Evolutionary conservation across 2,797 vertebrate species (phyloP).

Genomic region (Linurgus olivaceus): DNA sequence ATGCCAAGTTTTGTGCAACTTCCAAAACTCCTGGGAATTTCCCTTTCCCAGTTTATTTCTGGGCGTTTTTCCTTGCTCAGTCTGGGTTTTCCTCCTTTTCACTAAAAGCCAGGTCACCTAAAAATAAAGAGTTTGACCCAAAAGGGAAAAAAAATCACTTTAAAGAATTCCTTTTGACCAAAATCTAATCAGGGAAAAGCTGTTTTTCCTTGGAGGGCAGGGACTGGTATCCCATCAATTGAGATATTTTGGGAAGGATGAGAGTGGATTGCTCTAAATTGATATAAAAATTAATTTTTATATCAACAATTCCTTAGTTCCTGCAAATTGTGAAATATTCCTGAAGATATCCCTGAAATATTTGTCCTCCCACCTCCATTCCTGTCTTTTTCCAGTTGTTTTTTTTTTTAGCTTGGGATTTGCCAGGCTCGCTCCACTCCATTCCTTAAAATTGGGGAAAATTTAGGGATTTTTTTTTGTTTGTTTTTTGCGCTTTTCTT

Average conservation of each 20-base stretch:
- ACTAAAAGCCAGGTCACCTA: neutral
- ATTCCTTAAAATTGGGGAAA: neutral
- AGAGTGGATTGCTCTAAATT: neutral
- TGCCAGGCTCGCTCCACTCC: accelerated
- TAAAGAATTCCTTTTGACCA: neutral
- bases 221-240: neutral
- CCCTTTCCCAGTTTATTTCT: neutral
- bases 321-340: neutral
- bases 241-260: neutral
- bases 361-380: neutral
- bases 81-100: neutral
- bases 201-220: neutral
- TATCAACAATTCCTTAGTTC: neutral
- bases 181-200: neutral
- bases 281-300: neutral
- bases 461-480: neutral
- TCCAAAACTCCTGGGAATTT: neutral
- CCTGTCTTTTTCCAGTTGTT: neutral
- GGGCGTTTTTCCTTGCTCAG: neutral
- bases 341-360: neutral
- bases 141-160: neutral
- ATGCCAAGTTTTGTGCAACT: slow-evolving; percentile 43
- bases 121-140: neutral
- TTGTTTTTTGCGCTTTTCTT: neutral
- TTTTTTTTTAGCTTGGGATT: neutral